A percentile compares a stretch with the other conserved stretches of the same genome.
phyloP scores from a whole-genome alignment of 1,140 invertebrate genomes.

The Teleogryllus occipitalis region DNA sequence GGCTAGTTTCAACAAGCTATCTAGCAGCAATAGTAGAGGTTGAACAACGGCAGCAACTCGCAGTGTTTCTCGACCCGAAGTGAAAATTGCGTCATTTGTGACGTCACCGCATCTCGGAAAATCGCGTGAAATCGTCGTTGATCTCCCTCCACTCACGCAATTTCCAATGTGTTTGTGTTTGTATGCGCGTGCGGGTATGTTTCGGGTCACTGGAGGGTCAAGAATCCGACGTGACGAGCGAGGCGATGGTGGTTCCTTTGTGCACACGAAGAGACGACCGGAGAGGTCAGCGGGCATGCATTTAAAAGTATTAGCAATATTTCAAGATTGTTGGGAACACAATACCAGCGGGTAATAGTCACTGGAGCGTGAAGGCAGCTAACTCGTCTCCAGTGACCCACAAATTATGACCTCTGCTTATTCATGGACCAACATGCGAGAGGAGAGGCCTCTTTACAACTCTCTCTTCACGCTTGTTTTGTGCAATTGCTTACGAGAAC shows the following conservation, averaged over 20 bases:
- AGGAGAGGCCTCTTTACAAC: too few relatives aligned
- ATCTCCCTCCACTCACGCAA: too few relatives aligned
- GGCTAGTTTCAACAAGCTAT: too few relatives aligned
- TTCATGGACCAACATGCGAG: too few relatives aligned
- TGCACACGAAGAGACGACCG: not conserved
- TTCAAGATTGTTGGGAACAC: not conserved
- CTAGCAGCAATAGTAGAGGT: too few relatives aligned
- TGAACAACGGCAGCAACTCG: too few relatives aligned
- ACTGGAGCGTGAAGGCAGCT: not conserved
- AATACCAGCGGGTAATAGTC: not conserved
- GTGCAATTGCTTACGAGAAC: too few relatives aligned
- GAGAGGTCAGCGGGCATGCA: not conserved
- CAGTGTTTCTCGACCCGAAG: too few relatives aligned
- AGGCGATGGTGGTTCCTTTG: not conserved
- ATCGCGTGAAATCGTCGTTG: not conserved
- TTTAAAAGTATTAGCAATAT: conserved; percentile 6
- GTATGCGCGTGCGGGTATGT: not conserved
- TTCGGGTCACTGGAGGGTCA: not conserved
- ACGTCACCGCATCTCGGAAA: not conserved
- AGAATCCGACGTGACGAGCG: not conserved
- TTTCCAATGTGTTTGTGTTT: not conserved
- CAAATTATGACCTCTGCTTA: too few relatives aligned
- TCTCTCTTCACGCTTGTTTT: too few relatives aligned
- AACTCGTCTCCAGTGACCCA: not conserved
- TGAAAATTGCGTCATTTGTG: not conserved